Percentiles rank a stretch among this genome's conserved stretches.
Conservation (phyloP, 2,888 invertebrate species). For the Scrobipalpa costella region DNA sequence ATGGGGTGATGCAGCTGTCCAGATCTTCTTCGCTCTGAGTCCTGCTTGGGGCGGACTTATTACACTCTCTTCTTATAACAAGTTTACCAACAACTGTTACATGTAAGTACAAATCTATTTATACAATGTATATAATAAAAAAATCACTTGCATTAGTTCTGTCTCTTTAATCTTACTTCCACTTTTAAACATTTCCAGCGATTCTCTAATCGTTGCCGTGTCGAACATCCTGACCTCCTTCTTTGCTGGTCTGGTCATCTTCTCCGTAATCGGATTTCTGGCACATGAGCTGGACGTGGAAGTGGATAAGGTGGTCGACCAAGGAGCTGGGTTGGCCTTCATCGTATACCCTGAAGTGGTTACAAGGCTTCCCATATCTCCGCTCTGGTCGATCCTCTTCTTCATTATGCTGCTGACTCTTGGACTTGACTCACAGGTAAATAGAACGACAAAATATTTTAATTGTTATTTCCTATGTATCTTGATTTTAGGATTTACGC, state of each 20-base stretch:
- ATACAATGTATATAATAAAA: neutral
- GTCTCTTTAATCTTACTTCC: neutral
- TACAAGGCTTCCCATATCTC: conserved; percentile 88
- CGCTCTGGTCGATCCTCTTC: conserved; percentile 90
- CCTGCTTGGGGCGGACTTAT: conserved; percentile 94
- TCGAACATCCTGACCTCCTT: conserved; percentile 90
- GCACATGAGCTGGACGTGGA: conserved; percentile 86
- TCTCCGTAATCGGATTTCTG: conserved; percentile 90
- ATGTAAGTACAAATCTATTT: conserved; percentile 71
- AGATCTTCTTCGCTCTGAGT: conserved; percentile 93
- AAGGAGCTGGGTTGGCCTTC: conserved; percentile 90
- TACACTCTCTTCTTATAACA: conserved; percentile 91
- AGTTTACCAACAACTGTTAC: conserved; percentile 91
- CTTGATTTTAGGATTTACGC: too few species aligned
- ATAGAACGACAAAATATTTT: neutral
- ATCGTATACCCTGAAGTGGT: conserved; percentile 94
- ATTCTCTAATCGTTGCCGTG: conserved; percentile 87
- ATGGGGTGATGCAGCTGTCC: conserved; percentile 92
- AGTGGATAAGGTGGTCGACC: conserved; percentile 87
- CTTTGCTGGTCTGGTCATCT: conserved; percentile 90
- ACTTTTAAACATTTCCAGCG: conserved; percentile 69
- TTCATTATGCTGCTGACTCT: conserved; percentile 89
- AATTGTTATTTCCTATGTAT: too few species aligned
- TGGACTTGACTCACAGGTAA: conserved; percentile 86
- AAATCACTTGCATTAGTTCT: neutral